Evolutionary conservation across 2,888 invertebrate species (phyloP).

Genomic region (Sesia apiformis): DNA sequence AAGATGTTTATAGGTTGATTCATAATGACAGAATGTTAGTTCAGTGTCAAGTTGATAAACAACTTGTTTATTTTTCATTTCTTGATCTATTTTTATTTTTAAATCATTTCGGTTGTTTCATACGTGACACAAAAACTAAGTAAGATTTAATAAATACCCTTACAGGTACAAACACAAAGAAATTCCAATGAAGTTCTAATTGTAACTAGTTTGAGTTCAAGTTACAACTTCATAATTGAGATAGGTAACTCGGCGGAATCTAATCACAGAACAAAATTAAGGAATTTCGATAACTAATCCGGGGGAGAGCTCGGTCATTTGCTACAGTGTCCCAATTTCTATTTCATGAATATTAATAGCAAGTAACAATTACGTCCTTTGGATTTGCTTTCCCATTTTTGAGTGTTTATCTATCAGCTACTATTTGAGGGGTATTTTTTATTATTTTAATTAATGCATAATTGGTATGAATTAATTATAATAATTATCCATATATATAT

Average conservation of each 20-base stretch:
- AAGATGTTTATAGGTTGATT: too few relatives aligned
- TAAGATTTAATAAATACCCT: neutral
- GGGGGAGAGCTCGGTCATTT: constrained; percentile 35
- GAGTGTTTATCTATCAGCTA: too few relatives aligned
- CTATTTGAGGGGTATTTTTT: too few relatives aligned
- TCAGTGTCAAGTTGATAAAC: too few relatives aligned
- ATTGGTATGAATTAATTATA: too few relatives aligned
- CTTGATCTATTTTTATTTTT: too few relatives aligned
- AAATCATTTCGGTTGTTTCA: too few relatives aligned
- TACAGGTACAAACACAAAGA: neutral
- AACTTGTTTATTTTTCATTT: too few relatives aligned
- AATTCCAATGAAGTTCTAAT: neutral
- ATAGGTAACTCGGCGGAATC: constrained; percentile 24
- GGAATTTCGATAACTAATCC: constrained; percentile 49
- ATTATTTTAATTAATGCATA: too few relatives aligned
- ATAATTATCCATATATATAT: too few relatives aligned
- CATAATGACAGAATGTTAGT: too few relatives aligned
- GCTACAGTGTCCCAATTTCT: constrained; percentile 40
- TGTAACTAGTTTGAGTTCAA: neutral
- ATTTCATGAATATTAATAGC: constrained; percentile 51
- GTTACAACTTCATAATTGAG: constrained; percentile 2
- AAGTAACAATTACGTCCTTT: constrained; percentile 2
- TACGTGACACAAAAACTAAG: too few relatives aligned
- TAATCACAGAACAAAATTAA: constrained; percentile 32
- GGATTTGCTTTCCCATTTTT: neutral